These are phyloP conservation scores for Poeciliopsis occidentalis DNA, from an alignment of 2,113 vertebrate genomes.

Conservation along the genomic window DNA sequence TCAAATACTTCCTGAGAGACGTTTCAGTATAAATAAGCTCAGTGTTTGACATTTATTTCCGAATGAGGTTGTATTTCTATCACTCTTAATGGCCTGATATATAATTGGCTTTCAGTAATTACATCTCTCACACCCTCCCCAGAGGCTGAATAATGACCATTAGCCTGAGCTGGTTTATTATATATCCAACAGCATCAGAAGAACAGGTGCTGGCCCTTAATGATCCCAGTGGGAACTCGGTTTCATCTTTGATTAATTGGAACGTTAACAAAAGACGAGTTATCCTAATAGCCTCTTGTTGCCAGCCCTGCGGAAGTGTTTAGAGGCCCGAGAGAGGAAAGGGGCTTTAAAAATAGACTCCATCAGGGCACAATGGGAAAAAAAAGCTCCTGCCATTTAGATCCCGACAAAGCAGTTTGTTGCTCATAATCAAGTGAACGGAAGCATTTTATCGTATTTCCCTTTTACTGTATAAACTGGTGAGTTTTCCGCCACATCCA, in stretches of 20 bases:
- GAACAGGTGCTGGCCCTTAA: conserved; percentile 71
- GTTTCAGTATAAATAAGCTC: conserved; percentile 37
- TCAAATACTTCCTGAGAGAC: conserved; percentile 2
- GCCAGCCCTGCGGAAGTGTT: conserved; percentile 73
- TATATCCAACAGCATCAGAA: conserved; percentile 19
- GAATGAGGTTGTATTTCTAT: conserved; percentile 33
- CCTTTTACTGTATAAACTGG: conserved; percentile 58
- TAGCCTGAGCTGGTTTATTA: conserved; percentile 33
- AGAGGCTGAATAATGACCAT: conserved; percentile 28
- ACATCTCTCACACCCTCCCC: conserved; percentile 32
- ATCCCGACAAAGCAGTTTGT: conserved; percentile 78
- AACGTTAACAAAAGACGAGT: conserved; percentile 67
- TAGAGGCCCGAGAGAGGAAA: conserved; percentile 46
- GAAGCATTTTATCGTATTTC: conserved; percentile 75
- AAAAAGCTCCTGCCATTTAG: conserved; percentile 63
- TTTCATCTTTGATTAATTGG: conserved; percentile 72
- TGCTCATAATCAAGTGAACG: conserved; percentile 73
- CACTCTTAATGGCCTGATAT: conserved; percentile 32
- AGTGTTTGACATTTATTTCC: conserved; percentile 35
- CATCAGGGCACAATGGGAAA: conserved; percentile 70
- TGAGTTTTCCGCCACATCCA: conserved; percentile 43
- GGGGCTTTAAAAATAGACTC: conserved; percentile 74
- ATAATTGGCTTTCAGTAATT: conserved; percentile 29
- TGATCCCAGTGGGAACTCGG: conserved; percentile 65
- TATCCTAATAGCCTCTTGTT: conserved; percentile 69